Evolutionary conservation across 2,797 vertebrate genomes (phyloP).

Genomic region (Stomatorhinus walkeri): DNA sequence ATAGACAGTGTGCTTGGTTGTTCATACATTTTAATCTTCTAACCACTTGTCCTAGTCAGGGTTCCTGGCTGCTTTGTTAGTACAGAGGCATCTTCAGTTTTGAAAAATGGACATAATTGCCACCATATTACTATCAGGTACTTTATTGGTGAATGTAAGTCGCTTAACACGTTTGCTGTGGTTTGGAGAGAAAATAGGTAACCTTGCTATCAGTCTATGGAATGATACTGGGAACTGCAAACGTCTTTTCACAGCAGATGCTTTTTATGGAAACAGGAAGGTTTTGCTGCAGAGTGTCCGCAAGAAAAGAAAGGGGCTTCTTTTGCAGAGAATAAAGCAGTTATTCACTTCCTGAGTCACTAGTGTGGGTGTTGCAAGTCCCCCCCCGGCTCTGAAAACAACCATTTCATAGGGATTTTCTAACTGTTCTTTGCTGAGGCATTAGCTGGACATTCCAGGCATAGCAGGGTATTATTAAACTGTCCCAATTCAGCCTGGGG

Average conservation of each 20-base stretch:
- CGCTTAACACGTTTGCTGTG: background rate
- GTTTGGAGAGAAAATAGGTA: background rate
- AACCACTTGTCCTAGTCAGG: background rate
- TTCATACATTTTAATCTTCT: background rate
- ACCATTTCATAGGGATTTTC: conserved; percentile 37
- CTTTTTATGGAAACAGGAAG: background rate
- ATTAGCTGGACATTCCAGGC: conserved; percentile 66
- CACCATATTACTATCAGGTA: background rate
- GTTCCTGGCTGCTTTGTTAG: background rate
- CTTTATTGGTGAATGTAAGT: background rate
- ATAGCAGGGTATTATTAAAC: conserved; percentile 70
- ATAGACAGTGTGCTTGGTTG: background rate
- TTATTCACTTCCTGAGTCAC: conserved; percentile 14
- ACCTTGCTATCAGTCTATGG: background rate
- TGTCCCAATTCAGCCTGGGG: conserved; percentile 64
- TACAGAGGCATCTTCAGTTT: background rate
- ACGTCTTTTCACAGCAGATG: background rate
- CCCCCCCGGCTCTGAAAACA: conserved; percentile 25
- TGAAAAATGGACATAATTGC: background rate
- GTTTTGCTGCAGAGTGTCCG: background rate
- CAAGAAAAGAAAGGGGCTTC: conserved; percentile 6
- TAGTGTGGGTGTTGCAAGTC: conserved; percentile 2
- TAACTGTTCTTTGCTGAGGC: conserved; percentile 45
- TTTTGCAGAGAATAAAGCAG: background rate
- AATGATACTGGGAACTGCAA: background rate